Evolutionary conservation across 2,113 vertebrate species (phyloP), one percentile per base, ranked within the genome.

Genomic region (Ictalurus furcatus): DNA sequence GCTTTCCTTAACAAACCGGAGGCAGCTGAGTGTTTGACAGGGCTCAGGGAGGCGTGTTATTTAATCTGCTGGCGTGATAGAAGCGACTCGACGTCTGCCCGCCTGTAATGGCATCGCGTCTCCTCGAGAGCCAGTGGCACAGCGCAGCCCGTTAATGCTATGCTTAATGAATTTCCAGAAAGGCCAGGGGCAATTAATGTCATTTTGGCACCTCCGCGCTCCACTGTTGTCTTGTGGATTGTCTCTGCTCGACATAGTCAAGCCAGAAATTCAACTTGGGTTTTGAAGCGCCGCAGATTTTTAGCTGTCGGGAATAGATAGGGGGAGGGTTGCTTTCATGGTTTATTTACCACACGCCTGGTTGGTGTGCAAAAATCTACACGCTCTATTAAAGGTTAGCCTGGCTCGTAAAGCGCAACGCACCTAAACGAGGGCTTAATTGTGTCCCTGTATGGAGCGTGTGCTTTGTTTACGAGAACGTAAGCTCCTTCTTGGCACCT

Each of bases 41-140:
- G 94, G 94, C 90, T 83, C 92, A 87, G 94, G 94, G 92, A 90
- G 92, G 93, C 93, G 94, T 93, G 96, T 93, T 96, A 95, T 95
- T 97, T 96, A 96, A 97, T 97, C 96, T 95, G 94, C 91, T 94
- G 92, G 94, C 93, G 7, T 86, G 95, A 95, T 94, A 94, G 96
- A 96, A 95, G 94, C 94, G 92, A 85, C 94, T 92, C 88, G 92
- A 85, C 89, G 90, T 8, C 83, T 61, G 40, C 52, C 54, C 34
- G 79, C 14, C 37, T 73, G 65, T 92, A 94, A 93, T 95, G 93
- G 90, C 90, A 93, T 91, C 89, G 93, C 91, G 90, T 90, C 92
- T 89, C 93, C 94, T 56, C 0, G 48, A 61, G 87, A 84, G 67
- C 87, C 85, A 69, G 71, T 65, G 84, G 85, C 86, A 23, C 54